Conservation (phyloP, 2,113 vertebrate genomes). For the Pholis gunnellus region DNA sequence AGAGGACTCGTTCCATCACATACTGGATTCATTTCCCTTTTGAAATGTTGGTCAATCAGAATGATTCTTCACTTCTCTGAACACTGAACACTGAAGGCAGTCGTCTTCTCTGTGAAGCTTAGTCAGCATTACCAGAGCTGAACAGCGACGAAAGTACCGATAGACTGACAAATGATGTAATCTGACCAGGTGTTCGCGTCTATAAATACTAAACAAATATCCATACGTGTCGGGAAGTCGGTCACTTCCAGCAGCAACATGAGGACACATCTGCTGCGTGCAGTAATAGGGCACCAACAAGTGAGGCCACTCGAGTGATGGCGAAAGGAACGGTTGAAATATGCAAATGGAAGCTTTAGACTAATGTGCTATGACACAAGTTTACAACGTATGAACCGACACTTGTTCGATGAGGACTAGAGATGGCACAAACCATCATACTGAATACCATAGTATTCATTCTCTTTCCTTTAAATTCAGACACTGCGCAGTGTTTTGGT, state of each 20-base stretch:
- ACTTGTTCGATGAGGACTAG: neutral
- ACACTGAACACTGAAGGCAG: neutral
- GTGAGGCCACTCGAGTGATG: neutral
- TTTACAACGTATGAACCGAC: neutral
- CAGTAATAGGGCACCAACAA: neutral
- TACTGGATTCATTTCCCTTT: neutral
- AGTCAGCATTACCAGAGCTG: neutral
- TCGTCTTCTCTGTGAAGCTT: neutral
- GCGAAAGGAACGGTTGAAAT: neutral
- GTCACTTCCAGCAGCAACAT: neutral
- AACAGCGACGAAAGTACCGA: neutral
- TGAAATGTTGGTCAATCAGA: neutral
- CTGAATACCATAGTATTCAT: too few species aligned
- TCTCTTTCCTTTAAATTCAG: neutral
- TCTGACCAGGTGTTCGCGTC: neutral
- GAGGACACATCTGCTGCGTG: neutral
- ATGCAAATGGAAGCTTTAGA: neutral
- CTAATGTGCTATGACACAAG: neutral
- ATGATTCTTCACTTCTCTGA: neutral
- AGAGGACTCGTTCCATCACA: constrained; percentile 13
- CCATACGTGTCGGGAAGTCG: neutral
- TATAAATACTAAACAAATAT: constrained; percentile 20
- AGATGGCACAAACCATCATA: neutral
- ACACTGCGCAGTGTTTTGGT: neutral
- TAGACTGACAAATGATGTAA: neutral